These are phyloP conservation scores for Netelia melanura DNA, from an alignment of 2,888 invertebrate species.

Conservation along the genomic window DNA sequence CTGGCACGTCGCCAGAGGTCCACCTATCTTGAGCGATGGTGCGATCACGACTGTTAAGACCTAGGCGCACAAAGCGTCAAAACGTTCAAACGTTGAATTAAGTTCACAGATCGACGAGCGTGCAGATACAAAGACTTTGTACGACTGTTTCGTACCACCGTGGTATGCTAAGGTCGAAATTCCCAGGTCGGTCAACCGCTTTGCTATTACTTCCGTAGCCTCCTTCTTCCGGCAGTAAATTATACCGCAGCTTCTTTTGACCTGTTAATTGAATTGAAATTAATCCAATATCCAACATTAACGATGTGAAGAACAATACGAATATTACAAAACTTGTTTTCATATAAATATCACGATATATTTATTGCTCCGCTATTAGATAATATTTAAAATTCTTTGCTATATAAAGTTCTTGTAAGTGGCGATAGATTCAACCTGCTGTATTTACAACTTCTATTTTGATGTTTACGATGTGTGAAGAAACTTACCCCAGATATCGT, in stretches of 20 bases:
- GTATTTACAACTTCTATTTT: neutral
- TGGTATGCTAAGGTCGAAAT: constrained; percentile 94
- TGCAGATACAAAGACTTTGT: constrained; percentile 31
- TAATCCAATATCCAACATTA: neutral
- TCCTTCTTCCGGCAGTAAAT: constrained; percentile 98
- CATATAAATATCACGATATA: constrained; percentile 3
- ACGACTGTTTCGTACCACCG: constrained; percentile 87
- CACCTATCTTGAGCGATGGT: constrained; percentile 94
- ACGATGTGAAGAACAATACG: neutral
- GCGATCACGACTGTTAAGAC: constrained; percentile 90
- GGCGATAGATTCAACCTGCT: constrained; percentile 14
- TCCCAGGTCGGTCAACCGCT: constrained; percentile 90
- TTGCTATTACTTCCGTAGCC: constrained; percentile 94
- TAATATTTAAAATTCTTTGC: neutral
- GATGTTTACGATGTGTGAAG: neutral
- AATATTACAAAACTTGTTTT: neutral
- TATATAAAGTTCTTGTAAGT: constrained; percentile 16
- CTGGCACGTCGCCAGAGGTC: constrained; percentile 94
- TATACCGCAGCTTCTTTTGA: constrained; percentile 91
- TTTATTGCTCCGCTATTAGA: constrained; percentile 16
- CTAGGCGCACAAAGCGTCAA: constrained; percentile 80
- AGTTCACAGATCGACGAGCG: constrained; percentile 18
- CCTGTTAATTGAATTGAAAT: constrained; percentile 74
- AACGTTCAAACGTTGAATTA: constrained; percentile 34
- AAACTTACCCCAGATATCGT: constrained; percentile 71